Evolutionary conservation across 2,888 invertebrate genomes (phyloP).

Genomic region (Drosophila niveifrons): DNA sequence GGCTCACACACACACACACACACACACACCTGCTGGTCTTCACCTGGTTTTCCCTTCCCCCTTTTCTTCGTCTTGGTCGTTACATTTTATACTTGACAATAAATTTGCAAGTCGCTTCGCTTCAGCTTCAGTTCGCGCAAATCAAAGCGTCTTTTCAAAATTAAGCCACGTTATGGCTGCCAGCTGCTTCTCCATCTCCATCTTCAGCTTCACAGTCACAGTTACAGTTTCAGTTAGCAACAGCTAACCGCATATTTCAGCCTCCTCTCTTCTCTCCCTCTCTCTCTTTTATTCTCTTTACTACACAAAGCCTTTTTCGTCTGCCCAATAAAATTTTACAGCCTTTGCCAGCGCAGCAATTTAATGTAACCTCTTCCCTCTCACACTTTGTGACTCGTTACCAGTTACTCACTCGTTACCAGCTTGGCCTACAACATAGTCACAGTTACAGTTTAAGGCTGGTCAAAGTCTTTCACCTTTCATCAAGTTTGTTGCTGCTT

Average conservation of each 20-base stretch:
- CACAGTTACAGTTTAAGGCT: conserved; percentile 22
- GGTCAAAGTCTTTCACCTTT: conserved; percentile 73
- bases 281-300: too few species aligned
- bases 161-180: conserved; percentile 72
- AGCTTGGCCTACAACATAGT: conserved; percentile 2
- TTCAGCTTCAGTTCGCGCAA: conserved; percentile 40
- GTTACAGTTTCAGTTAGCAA: conserved; percentile 6
- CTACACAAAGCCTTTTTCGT: conserved; percentile 50
- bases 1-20: neutral
- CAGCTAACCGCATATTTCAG: conserved; percentile 37
- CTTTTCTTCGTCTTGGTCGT: conserved; percentile 43
- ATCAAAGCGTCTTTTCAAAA: conserved; percentile 68
- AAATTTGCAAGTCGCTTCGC: conserved; percentile 60
- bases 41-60: neutral
- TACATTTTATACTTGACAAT: conserved; percentile 78
- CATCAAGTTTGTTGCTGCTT: conserved; percentile 39
- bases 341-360: conserved; percentile 80
- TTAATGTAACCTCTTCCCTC: conserved; percentile 63
- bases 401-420: neutral
- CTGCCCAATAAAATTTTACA: conserved; percentile 78
- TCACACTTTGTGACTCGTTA: neutral
- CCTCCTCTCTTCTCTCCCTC: neutral
- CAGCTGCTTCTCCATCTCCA: conserved; percentile 4
- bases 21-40: neutral
- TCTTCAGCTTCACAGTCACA: neutral